phyloP scores from a whole-genome alignment of 2,888 invertebrate genomes.

The Chromoteleia sp. region DNA sequence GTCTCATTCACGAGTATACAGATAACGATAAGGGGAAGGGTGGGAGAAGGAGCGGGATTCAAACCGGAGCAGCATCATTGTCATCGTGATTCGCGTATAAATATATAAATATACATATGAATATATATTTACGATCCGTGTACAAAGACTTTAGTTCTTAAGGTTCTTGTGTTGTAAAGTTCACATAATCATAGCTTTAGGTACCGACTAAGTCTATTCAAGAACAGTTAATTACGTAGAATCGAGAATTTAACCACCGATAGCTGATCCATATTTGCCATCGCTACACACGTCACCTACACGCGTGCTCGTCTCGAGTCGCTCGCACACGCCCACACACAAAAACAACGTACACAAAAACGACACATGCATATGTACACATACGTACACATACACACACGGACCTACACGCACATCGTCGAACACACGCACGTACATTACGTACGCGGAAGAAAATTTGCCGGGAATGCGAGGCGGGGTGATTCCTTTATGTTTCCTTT shows the following conservation, averaged over 20 bases:
- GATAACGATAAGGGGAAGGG: background rate
- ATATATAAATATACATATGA: constrained; percentile 70
- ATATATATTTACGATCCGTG: constrained; percentile 81
- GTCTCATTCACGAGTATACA: constrained; percentile 19
- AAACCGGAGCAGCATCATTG: constrained; percentile 38
- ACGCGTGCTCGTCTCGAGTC: constrained; percentile 42
- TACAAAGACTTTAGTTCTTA: constrained; percentile 84
- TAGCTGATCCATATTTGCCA: constrained; percentile 83
- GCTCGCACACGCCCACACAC: constrained; percentile 41
- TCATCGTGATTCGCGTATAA: constrained; percentile 66
- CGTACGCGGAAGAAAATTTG: constrained; percentile 27
- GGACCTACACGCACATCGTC: no score
- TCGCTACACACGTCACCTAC: constrained; percentile 76
- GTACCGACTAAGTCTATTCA: constrained; percentile 82
- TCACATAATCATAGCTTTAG: constrained; percentile 84
- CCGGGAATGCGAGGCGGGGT: background rate
- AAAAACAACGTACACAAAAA: constrained; percentile 1
- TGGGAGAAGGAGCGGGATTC: background rate
- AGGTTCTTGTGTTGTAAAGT: constrained; percentile 85
- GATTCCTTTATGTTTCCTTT: constrained; percentile 4
- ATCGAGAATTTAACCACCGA: constrained; percentile 82
- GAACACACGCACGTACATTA: constrained; percentile 9
- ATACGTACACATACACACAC: constrained; percentile 15
- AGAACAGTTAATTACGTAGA: constrained; percentile 79
- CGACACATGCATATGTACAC: constrained; percentile 41